Evolutionary conservation across 2,797 vertebrate genomes (phyloP), one percentile per base, ranked within the genome.

Genomic region (Lerista edwardsae): DNA sequence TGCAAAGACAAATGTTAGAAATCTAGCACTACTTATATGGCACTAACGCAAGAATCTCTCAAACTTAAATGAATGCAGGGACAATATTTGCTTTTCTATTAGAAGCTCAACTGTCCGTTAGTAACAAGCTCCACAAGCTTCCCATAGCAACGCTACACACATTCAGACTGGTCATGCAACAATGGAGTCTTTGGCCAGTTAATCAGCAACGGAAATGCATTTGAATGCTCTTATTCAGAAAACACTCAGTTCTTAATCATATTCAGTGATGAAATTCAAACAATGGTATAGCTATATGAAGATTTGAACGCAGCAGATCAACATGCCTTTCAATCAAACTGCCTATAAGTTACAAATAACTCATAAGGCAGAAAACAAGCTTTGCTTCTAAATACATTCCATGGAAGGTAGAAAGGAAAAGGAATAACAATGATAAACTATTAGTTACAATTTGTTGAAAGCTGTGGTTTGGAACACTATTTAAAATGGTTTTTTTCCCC

Each of bases 1-100:
- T 99, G 90, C 21, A 84, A 92, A 91, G 11, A 91, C 72, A 93
- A 89, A 87, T 93, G 88, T 55, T 47, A 69, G 65, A 76, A 9
- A 84, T 1, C 39, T 0, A 92, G 69, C 41, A 84, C 59, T 80
- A 77, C 62, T 90, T 27, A 88, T 90, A 83, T 81, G 90, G 79
- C 91, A 91, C 84, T 83, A 86, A 81, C 12, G 85, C 12, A 87
- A 87, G 55, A 86, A 80, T 29, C 10, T 2, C 8, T 19, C 36
- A 86, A 86, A 86, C 6, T 74, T 86, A 82, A 61, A 83, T 80
- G 64, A 41, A 87, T 12, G 85, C 75, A 85, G 68, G 88, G 90
- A 90, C 84, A 90, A 39, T 80, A 74, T 77, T 76, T 91, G 67
- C n/a, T 90, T 90, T 81, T 91, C 83, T 89, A 34, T 86, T 75